Conservation (phyloP, 2,888 invertebrate genomes). For the Pantelozetes paolii region DNA sequence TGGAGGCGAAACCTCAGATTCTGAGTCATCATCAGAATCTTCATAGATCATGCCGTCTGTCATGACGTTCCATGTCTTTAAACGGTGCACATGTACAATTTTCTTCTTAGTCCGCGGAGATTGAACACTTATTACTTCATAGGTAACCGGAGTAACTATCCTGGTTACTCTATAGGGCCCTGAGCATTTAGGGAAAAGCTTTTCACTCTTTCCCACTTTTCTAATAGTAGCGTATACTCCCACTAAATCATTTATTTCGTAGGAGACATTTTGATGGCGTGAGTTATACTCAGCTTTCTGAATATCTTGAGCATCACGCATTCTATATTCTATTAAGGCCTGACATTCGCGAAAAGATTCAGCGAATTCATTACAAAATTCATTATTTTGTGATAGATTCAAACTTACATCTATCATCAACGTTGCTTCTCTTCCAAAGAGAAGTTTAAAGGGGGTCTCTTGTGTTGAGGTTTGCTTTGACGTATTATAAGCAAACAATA, state of each 20-base stretch:
- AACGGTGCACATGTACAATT: background rate
- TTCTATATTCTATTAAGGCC: background rate
- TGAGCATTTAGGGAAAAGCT: background rate
- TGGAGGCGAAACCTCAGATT: no score
- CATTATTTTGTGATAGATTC: background rate
- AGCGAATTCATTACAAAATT: background rate
- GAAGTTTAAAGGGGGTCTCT: slow-evolving; percentile 45
- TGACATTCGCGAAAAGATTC: background rate
- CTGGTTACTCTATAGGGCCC: slow-evolving; percentile 1
- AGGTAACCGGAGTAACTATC: background rate
- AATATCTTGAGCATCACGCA: background rate
- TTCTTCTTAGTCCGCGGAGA: background rate
- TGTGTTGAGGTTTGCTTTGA: slow-evolving; percentile 44
- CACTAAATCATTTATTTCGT: background rate
- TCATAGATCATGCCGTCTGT: no score
- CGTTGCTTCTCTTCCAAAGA: slow-evolving; percentile 45
- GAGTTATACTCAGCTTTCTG: background rate
- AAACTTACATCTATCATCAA: slow-evolving; percentile 43
- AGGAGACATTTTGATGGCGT: background rate
- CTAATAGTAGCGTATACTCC: background rate
- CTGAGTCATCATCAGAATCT: no score
- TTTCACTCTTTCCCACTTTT: slow-evolving; percentile 20
- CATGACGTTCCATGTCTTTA: background rate
- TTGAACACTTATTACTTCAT: background rate
- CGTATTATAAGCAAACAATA: slow-evolving; percentile 46